Conservation (phyloP, 2,113 vertebrate species). For the Vanacampus margaritifer region DNA sequence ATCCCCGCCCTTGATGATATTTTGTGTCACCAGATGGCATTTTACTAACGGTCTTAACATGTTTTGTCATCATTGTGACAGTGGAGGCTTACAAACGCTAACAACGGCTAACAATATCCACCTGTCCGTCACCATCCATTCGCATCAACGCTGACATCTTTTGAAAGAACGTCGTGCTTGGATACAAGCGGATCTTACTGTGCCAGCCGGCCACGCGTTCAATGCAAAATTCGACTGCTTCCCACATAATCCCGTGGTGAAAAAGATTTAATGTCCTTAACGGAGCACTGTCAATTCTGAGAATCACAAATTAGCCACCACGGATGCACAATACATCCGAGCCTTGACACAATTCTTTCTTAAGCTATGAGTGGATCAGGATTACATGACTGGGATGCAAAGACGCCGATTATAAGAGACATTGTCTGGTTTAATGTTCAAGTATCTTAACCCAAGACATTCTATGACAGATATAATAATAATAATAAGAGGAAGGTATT, state of each 20-base stretch:
- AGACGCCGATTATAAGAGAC: neutral
- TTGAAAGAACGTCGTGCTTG: slow-evolving; percentile 66
- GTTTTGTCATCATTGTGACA: slow-evolving; percentile 30
- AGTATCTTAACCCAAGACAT: too few species aligned
- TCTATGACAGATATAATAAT: too few species aligned
- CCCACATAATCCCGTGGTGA: slow-evolving; percentile 60
- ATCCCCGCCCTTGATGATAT: slow-evolving; percentile 6
- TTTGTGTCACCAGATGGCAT: slow-evolving; percentile 19
- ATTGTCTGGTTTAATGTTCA: too few species aligned
- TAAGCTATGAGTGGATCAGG: neutral
- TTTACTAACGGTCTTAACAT: slow-evolving; percentile 32
- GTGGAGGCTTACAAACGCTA: slow-evolving; percentile 19
- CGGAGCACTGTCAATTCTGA: slow-evolving; percentile 44
- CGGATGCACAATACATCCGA: slow-evolving; percentile 27
- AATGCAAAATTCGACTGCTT: slow-evolving; percentile 56
- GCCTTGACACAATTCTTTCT: neutral
- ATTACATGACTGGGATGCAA: slow-evolving; percentile 26
- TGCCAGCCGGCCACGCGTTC: slow-evolving; percentile 58
- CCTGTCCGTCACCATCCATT: slow-evolving; percentile 30
- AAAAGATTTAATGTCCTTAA: slow-evolving; percentile 63
- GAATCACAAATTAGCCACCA: slow-evolving; percentile 53
- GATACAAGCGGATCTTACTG: slow-evolving; percentile 48
- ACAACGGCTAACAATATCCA: slow-evolving; percentile 47
- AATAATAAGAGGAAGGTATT: too few species aligned
- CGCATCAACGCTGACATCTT: slow-evolving; percentile 50